Evolutionary conservation across 2,113 vertebrate species (phyloP).

Genomic region (Entosphenus tridentatus): DNA sequence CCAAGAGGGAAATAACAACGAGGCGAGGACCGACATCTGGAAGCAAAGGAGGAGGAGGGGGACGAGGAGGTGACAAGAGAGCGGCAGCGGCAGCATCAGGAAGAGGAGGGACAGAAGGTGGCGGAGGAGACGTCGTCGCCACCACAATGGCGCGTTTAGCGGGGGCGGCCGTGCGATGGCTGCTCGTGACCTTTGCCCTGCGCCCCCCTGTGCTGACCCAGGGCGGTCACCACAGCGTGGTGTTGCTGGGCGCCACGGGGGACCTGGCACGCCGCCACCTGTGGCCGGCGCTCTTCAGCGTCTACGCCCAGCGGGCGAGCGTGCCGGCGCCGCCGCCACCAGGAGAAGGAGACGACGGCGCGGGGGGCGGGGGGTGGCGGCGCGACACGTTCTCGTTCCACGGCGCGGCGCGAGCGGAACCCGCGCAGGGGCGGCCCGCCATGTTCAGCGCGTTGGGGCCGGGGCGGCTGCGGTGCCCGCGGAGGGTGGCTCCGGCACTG

Average conservation of each 20-base stretch:
- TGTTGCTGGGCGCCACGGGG: constrained; percentile 62
- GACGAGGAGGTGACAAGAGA: background rate
- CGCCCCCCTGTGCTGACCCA: background rate
- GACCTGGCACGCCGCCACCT: constrained; percentile 79
- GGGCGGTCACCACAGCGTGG: constrained; percentile 43
- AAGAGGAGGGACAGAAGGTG: background rate
- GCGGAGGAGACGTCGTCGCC: background rate
- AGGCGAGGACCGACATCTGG: background rate
- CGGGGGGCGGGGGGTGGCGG: constrained; percentile 8
- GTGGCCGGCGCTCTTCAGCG: constrained; percentile 74
- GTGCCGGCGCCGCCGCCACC: background rate
- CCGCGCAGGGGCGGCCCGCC: constrained; percentile 23
- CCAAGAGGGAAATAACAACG: background rate
- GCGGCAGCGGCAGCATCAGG: background rate
- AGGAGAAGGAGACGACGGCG: too few species aligned
- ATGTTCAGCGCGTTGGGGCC: constrained; percentile 41
- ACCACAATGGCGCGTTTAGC: too few species aligned
- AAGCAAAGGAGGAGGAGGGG: background rate
- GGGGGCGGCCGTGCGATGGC: background rate
- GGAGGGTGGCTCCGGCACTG: constrained; percentile 17
- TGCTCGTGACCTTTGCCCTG: background rate
- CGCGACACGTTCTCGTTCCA: constrained; percentile 62
- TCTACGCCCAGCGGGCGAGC: constrained; percentile 41
- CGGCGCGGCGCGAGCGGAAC: constrained; percentile 27
- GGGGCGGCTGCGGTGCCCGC: constrained; percentile 38